These are phyloP conservation scores for Corythoichthys intestinalis DNA, from an alignment of 2,113 vertebrate species.

Conservation along the genomic window DNA sequence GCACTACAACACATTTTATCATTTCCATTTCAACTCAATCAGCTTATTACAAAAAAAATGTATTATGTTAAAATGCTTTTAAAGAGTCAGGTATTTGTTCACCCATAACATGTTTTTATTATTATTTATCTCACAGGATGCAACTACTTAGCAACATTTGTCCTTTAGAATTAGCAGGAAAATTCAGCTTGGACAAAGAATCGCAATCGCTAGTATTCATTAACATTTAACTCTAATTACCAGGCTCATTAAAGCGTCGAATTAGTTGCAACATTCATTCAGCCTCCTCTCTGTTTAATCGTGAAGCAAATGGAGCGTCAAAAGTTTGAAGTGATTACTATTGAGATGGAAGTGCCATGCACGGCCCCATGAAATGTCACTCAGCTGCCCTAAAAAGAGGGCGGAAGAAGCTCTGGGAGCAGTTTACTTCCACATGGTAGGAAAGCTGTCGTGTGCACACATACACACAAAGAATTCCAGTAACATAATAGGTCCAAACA, in stretches of 20 bases:
- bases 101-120: neutral
- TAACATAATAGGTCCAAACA: neutral
- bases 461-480: neutral
- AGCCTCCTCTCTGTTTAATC: slow-evolving; percentile 63
- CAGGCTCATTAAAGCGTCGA: slow-evolving; percentile 70
- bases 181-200: slow-evolving; percentile 31
- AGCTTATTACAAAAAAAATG: neutral
- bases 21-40: neutral
- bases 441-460: slow-evolving; percentile 38
- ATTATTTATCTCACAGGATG: slow-evolving; percentile 10
- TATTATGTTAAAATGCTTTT: neutral
- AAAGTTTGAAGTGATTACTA: slow-evolving; percentile 68
- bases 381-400: slow-evolving; percentile 38
- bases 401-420: slow-evolving; percentile 19
- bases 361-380: slow-evolving; percentile 57
- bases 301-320: slow-evolving; percentile 69
- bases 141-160: slow-evolving; percentile 10
- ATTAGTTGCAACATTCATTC: slow-evolving; percentile 63
- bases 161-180: slow-evolving; percentile 27
- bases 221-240: slow-evolving; percentile 74
- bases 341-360: slow-evolving; percentile 57
- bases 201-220: slow-evolving; percentile 57
- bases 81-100: neutral
- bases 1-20: neutral
- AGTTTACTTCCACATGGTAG: slow-evolving; percentile 48